These are phyloP conservation scores for Brachionus asplanchnoidis DNA, from an alignment of 1,140 invertebrate species.

Conservation along the genomic window DNA sequence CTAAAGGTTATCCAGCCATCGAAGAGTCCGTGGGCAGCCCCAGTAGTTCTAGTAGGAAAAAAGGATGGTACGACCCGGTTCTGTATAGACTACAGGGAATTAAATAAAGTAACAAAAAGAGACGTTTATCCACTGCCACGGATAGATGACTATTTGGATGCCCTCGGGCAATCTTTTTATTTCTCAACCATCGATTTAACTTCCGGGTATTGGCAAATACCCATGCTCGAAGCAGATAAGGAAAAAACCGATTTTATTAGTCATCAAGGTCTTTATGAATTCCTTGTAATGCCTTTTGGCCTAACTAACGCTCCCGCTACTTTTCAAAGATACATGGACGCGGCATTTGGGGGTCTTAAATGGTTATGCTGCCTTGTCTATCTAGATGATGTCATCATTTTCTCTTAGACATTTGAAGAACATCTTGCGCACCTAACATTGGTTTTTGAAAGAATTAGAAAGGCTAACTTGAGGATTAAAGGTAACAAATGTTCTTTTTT, in stretches of 20 bases:
- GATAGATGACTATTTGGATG: conserved; percentile 2
- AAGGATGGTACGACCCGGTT: neutral
- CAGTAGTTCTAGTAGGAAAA: neutral
- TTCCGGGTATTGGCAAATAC: conserved; percentile 29
- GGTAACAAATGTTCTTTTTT: neutral
- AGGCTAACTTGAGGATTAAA: neutral
- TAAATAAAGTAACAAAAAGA: conserved; percentile 21
- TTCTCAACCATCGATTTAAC: conserved; percentile 25
- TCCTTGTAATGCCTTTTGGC: conserved; percentile 28
- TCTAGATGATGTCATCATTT: neutral
- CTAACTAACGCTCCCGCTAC: neutral
- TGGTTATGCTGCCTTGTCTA: neutral
- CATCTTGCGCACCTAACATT: neutral
- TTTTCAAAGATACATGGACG: neutral
- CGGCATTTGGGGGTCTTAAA: neutral
- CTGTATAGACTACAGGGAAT: conserved; percentile 27
- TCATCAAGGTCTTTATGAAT: neutral
- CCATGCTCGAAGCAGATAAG: neutral
- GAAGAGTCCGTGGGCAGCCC: neutral
- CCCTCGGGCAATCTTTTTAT: neutral
- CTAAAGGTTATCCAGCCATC: neutral
- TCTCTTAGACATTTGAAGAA: neutral
- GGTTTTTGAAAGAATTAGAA: too few species aligned
- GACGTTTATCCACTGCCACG: conserved; percentile 12
- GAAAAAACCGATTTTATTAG: neutral